Evolutionary conservation across 2,113 vertebrate species (phyloP).

Genomic region (Pituophis catenifer): DNA sequence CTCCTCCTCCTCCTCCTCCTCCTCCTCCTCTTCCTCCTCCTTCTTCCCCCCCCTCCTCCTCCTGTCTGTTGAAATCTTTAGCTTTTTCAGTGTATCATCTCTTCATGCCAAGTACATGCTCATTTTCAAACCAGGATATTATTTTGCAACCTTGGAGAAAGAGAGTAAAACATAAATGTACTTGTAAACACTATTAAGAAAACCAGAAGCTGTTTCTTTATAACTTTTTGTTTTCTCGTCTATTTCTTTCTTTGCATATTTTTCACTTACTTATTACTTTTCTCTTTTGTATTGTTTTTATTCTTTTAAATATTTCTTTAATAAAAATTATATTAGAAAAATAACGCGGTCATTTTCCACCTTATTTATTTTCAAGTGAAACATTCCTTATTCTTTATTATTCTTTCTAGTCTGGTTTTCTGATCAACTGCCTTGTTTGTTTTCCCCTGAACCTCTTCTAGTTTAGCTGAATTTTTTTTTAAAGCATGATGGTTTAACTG

Average conservation of each 20-base stretch:
- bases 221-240: too few relatives aligned
- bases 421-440: not conserved
- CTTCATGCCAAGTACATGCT: not conserved
- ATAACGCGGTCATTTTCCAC: too few relatives aligned
- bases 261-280: not conserved
- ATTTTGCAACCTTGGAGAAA: not conserved
- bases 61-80: not conserved
- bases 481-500: not conserved
- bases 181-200: not conserved
- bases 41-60: too few relatives aligned
- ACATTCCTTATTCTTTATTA: not conserved
- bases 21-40: rapidly evolving
- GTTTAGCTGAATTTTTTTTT: not conserved
- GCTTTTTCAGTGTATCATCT: not conserved
- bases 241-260: too few relatives aligned
- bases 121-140: not conserved
- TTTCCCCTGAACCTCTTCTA: not conserved
- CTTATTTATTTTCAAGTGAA: not conserved
- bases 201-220: too few relatives aligned
- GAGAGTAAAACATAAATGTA: not conserved
- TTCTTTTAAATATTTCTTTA: not conserved
- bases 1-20: too few relatives aligned
- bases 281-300: not conserved
- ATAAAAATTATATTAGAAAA: not conserved
- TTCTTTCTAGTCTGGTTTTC: not conserved